Percentiles rank a stretch among this genome's conserved stretches.
Conservation (phyloP, 2,797 vertebrate species). For the Cossypha niveicapilla region DNA sequence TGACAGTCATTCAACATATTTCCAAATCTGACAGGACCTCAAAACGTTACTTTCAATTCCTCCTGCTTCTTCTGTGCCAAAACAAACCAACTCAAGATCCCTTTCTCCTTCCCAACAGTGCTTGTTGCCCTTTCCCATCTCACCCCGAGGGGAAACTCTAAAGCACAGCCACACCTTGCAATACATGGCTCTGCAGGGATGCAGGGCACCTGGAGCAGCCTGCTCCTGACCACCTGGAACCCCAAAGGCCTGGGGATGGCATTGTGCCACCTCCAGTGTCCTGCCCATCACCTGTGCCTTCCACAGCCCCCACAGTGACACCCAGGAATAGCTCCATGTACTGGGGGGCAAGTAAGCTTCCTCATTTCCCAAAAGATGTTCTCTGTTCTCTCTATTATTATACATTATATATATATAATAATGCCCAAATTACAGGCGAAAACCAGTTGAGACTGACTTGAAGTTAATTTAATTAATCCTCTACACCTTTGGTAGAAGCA, state of each 20-base stretch:
- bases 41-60: not conserved
- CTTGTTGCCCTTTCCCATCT: not conserved
- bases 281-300: not conserved
- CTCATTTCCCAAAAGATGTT: not conserved
- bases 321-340: rapidly evolving
- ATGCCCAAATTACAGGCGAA: not conserved
- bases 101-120: not conserved
- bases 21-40: not conserved
- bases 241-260: not conserved
- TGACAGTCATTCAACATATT: not conserved
- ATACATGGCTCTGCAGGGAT: rapidly evolving
- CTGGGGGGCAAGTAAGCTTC: not conserved
- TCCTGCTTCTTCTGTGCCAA: not conserved
- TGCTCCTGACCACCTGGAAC: not conserved
- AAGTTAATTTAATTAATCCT: not conserved
- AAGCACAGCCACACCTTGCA: not conserved
- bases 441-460: not conserved
- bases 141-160: rapidly evolving
- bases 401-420: too few relatives aligned
- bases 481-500: not conserved
- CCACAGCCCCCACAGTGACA: rapidly evolving
- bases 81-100: not conserved
- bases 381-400: not conserved
- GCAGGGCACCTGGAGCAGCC: not conserved
- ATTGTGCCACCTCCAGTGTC: rapidly evolving